Conservation (phyloP, 1,140 invertebrate species). For the Musca domestica region DNA sequence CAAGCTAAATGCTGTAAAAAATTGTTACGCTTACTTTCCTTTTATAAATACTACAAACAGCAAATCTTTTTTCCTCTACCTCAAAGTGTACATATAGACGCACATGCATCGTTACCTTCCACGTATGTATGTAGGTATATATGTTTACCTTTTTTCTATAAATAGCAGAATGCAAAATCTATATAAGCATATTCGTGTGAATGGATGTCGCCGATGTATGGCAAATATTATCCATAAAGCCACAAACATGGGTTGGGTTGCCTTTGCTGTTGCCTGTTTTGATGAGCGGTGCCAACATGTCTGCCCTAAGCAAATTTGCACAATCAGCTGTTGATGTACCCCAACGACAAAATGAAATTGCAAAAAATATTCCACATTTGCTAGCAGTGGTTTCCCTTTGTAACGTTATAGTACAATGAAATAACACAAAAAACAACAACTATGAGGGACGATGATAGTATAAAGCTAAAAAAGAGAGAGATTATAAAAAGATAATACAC, state of each 20-base stretch:
- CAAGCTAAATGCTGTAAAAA: neutral
- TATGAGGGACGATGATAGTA: too few relatives aligned
- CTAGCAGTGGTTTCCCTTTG: too few relatives aligned
- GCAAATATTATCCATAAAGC: too few relatives aligned
- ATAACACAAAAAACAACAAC: too few relatives aligned
- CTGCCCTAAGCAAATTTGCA: constrained; percentile 17
- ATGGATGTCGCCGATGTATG: too few relatives aligned
- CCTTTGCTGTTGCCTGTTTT: neutral
- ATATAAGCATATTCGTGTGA: too few relatives aligned
- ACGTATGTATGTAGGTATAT: neutral
- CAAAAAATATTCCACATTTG: too few relatives aligned
- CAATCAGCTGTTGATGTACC: constrained; percentile 9
- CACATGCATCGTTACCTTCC: neutral
- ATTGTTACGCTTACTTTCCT: constrained; percentile 13
- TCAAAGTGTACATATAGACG: neutral
- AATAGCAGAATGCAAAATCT: too few relatives aligned
- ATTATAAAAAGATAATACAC: too few relatives aligned
- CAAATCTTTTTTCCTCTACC: neutral
- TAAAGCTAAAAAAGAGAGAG: too few relatives aligned
- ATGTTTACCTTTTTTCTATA: too few relatives aligned
- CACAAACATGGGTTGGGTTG: neutral
- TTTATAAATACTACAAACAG: neutral
- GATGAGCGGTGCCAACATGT: constrained; percentile 11
- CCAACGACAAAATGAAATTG: neutral
- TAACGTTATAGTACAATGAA: too few relatives aligned